Base-by-base conservation (phyloP, 1,140 invertebrate genomes). In the Drosophila rhopaloa region DNA sequence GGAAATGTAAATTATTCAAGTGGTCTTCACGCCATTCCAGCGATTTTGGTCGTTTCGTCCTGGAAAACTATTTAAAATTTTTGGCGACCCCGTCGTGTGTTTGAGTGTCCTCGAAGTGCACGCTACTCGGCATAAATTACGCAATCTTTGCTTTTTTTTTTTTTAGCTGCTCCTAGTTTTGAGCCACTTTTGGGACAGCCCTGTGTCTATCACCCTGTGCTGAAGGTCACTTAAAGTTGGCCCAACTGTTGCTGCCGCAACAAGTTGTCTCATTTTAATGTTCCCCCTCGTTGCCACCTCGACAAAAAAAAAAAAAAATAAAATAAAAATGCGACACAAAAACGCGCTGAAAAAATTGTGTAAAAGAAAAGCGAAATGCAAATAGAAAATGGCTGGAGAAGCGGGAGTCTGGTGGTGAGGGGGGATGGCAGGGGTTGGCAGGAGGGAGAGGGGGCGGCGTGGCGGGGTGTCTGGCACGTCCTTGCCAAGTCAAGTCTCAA, bases 301-400 rank as follows among this genome's bases (percentile, higher is more conserved):
- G 13, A 40, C 47, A 58, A 19, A 43, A 53, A 43, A 66, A 54
- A 56, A 55, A 59, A 60, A 59, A 68, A 59, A 46, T 24, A 35
- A 48, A 59, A 19, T 40, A 66, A 55, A 48, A 66, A 47, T 43
- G 54, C 37, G 48, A 80, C 60, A 67, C 68, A 76, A 43, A 78
- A 81, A 85, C 53, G 58, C 60, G 61, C 46, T 62, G 48, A 68
- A 79, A 78, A 74, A 80, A 76, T 61, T 71, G 61, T 85, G 80
- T 63, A 82, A 82, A 88, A 85, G 82, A 86, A 88, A 86, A 86
- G 79, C 72, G 72, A 88, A 86, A 86, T 88, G 83, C 83, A 86
- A 86, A 86, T 88, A 86, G 79, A 83, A 82, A 88, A 81, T 40
- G 72, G 47, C 59, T 29, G 75, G 55, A 37, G 14, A 46, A 47